Evolutionary conservation across 64 coral and sea anemone species (phyloP), one percentile per base, ranked within the genome.

Genomic region (Montipora cactus): DNA sequence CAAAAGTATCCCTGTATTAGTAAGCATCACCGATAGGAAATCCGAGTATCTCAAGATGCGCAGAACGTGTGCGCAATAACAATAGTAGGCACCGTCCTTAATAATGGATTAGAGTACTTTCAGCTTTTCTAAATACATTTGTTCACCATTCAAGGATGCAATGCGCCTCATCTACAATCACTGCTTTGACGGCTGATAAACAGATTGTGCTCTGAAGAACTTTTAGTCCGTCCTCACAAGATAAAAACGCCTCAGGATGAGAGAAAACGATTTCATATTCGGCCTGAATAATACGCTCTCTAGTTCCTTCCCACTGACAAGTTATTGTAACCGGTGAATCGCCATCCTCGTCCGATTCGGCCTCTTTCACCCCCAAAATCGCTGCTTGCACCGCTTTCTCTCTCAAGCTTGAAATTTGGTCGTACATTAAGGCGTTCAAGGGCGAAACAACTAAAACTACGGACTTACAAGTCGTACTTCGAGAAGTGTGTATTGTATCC

Each of bases 71-170:
- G n/a, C n/a, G n/a, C n/a, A n/a, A n/a, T n/a, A n/a, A n/a, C n/a
- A n/a, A n/a, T n/a, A n/a, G n/a, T n/a, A n/a, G n/a, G n/a, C n/a
- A n/a, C n/a, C n/a, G n/a, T n/a, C n/a, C n/a, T n/a, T n/a, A 64
- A 64, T 13, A 64, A 64, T 64, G 59, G 59, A 64, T 64, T 64
- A 64, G 59, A 64, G 59, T 64, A 64, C 59, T 64, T 64, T 64
- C 59, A 13, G 59, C 59, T 64, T 64, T 64, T 64, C 59, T 64
- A 14, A 64, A 14, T 64, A 64, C 59, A 64, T 64, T 64, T 64
- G 59, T 69, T 87, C 67, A 87, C 84, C 68, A 87, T 74, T 87
- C 84, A 21, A 87, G 84, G 67, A 74, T 87, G 48, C 67, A 74
- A 8, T 87, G 84, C 19, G 84, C 84, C 46, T 87, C 67, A 74